phyloP scores from a whole-genome alignment of 2,797 vertebrate genomes.

The Bucorvus abyssinicus region DNA sequence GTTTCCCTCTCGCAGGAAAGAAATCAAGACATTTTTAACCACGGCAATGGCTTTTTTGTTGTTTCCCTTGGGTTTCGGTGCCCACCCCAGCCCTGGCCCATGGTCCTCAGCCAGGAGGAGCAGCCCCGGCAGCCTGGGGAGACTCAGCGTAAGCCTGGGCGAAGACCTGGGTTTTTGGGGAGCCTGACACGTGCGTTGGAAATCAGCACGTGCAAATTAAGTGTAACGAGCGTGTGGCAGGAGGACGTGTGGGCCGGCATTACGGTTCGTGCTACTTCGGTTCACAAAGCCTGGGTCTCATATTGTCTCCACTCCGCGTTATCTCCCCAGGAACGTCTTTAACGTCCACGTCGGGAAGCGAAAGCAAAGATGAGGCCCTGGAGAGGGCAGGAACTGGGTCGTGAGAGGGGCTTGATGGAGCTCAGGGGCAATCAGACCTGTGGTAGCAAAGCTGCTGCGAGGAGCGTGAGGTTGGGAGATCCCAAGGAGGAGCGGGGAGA shows the following conservation, averaged over 20 bases:
- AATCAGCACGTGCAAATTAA: not conserved
- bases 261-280: fast-evolving
- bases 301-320: fast-evolving
- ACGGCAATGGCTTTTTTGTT: not conserved
- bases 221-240: not conserved
- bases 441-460: fast-evolving
- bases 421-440: not conserved
- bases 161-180: not conserved
- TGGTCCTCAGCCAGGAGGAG: not conserved
- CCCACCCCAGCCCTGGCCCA: fast-evolving
- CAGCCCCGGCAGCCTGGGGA: not conserved
- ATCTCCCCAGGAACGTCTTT: not conserved
- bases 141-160: not conserved
- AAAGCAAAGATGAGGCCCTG: not conserved
- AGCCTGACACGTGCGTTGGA: not conserved
- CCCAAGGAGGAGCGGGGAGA: not conserved
- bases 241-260: not conserved
- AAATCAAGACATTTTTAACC: conserved; percentile 38
- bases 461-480: not conserved
- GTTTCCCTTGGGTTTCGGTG: not conserved
- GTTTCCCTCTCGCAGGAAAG: conserved; percentile 65
- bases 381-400: not conserved
- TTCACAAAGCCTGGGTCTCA: not conserved
- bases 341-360: not conserved
- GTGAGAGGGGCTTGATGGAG: not conserved